phyloP scores from a whole-genome alignment of 2,113 vertebrate genomes.

The Callaeas wilsoni region DNA sequence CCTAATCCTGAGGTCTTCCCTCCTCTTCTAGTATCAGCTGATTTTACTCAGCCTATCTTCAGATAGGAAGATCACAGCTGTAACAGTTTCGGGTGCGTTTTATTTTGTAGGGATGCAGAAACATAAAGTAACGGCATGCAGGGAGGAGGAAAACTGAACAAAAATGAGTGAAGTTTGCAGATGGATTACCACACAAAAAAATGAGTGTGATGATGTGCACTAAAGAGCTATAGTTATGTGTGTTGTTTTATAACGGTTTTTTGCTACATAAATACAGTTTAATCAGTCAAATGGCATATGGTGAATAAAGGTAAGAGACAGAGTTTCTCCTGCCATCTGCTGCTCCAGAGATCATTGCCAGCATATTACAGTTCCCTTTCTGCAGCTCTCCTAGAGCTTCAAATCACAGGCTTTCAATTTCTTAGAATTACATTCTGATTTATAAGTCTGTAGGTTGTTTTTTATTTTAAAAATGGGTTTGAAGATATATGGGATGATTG shows the following conservation, averaged over 20 bases:
- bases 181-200: background rate
- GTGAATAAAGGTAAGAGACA: conserved; percentile 52
- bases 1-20: background rate
- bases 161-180: background rate
- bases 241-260: background rate
- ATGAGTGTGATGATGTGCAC: background rate
- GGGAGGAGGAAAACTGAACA: background rate
- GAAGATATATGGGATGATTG: background rate
- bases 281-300: conserved; percentile 39
- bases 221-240: background rate
- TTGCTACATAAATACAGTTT: conserved; percentile 1
- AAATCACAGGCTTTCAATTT: background rate
- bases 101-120: background rate
- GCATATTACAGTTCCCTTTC: background rate
- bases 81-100: background rate
- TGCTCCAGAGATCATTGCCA: conserved; percentile 12
- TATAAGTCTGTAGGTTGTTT: background rate
- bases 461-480: background rate
- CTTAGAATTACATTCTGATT: background rate
- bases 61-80: background rate
- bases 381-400: background rate
- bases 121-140: background rate
- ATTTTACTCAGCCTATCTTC: background rate
- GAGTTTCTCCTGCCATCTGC: conserved; percentile 42
- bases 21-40: background rate